Percentiles rank a stretch among this genome's conserved stretches.
Evolutionary conservation across 2,797 vertebrate species (phyloP).

Genomic region (Fringilla coelebs): DNA sequence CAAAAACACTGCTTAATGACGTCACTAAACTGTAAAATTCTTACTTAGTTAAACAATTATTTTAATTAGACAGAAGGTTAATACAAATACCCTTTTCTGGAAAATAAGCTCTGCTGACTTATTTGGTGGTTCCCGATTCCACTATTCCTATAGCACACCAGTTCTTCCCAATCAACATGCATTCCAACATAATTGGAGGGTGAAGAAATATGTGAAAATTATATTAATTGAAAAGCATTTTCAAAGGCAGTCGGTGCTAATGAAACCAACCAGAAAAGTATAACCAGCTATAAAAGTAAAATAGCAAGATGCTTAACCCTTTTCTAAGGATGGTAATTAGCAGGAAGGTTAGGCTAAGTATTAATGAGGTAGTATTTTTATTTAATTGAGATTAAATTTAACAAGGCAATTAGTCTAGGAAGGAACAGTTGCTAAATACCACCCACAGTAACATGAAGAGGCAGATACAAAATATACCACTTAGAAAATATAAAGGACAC

Average conservation of each 20-base stretch:
- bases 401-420: neutral
- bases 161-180: neutral
- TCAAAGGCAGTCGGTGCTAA: constrained; percentile 24
- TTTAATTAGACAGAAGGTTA: neutral
- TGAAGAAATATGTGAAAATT: constrained; percentile 4
- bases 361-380: neutral
- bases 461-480: neutral
- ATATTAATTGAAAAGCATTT: constrained; percentile 26
- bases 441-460: neutral
- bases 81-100: neutral
- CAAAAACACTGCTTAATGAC: neutral
- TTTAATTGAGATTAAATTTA: constrained; percentile 16
- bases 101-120: neutral
- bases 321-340: constrained; percentile 24
- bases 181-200: neutral
- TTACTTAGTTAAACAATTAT: neutral
- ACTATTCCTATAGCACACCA: neutral
- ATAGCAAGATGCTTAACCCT: constrained; percentile 6
- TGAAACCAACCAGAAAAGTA: constrained; percentile 1
- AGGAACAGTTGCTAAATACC: neutral
- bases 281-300: neutral
- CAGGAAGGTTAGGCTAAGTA: neutral
- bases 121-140: neutral
- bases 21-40: neutral
- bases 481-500: neutral